Conservation (phyloP, 2,113 vertebrate genomes). For the Phalacrocorax brasilianus region DNA sequence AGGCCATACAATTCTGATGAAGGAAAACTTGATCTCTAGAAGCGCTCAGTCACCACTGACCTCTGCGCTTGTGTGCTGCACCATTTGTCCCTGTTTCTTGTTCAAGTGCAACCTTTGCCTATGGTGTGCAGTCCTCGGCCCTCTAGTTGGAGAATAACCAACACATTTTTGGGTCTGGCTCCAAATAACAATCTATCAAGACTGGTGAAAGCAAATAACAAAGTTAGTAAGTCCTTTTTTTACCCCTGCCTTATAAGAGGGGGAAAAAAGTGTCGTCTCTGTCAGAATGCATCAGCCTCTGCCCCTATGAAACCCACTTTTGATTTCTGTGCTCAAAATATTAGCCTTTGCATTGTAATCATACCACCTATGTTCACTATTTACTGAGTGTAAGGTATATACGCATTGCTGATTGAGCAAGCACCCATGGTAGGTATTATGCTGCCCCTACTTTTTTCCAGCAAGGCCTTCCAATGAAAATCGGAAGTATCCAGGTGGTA, state of each 20-base stretch:
- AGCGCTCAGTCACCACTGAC: not conserved
- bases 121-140: not conserved
- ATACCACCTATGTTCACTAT: not conserved
- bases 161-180: not conserved
- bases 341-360: not conserved
- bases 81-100: not conserved
- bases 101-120: fast-evolving
- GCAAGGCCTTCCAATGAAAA: not conserved
- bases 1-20: not conserved
- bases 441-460: not conserved
- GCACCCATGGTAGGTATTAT: not conserved
- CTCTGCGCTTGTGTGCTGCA: not conserved
- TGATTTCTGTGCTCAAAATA: not conserved
- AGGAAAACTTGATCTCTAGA: not conserved
- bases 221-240: not conserved
- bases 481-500: not conserved
- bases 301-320: not conserved
- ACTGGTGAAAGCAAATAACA: not conserved
- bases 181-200: not conserved
- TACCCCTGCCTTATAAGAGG: not conserved
- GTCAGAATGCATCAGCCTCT: not conserved
- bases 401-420: not conserved
- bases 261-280: not conserved
- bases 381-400: not conserved
- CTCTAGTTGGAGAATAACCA: not conserved